phyloP scores from a whole-genome alignment of 2,888 invertebrate genomes.

The Tipula vernalis region DNA sequence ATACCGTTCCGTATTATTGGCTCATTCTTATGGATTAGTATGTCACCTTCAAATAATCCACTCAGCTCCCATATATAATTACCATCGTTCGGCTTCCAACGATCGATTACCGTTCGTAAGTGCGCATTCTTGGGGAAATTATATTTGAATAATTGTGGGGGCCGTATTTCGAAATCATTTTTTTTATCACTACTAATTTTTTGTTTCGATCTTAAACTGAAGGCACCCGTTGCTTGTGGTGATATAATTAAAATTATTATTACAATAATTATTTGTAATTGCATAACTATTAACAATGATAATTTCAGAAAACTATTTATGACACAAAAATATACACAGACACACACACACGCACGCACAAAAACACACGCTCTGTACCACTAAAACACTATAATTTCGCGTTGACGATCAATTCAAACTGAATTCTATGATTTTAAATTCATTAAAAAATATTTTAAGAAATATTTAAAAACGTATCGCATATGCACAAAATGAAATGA shows the following conservation, averaged over 20 bases:
- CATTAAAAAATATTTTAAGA: neutral
- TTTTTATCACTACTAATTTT: neutral
- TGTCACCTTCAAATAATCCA: slow-evolving; percentile 48
- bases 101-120: slow-evolving; percentile 22
- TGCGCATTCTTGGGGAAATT: neutral
- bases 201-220: neutral
- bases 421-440: neutral
- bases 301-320: neutral
- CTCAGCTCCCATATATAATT: slow-evolving; percentile 43
- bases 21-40: slow-evolving; percentile 36
- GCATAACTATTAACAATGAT: neutral
- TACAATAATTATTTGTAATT: neutral
- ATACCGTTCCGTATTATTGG: slow-evolving; percentile 32
- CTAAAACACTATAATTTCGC: neutral
- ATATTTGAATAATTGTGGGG: neutral
- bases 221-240: neutral
- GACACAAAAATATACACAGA: neutral
- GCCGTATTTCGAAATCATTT: neutral
- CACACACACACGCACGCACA: neutral
- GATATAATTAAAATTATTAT: neutral
- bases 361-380: neutral
- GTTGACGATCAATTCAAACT: neutral
- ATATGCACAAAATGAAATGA: neutral
- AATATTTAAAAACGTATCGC: neutral
- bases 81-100: slow-evolving; percentile 37